Base-by-base conservation (phyloP, 1,140 invertebrate species). In the Medauroidea extradentata region DNA sequence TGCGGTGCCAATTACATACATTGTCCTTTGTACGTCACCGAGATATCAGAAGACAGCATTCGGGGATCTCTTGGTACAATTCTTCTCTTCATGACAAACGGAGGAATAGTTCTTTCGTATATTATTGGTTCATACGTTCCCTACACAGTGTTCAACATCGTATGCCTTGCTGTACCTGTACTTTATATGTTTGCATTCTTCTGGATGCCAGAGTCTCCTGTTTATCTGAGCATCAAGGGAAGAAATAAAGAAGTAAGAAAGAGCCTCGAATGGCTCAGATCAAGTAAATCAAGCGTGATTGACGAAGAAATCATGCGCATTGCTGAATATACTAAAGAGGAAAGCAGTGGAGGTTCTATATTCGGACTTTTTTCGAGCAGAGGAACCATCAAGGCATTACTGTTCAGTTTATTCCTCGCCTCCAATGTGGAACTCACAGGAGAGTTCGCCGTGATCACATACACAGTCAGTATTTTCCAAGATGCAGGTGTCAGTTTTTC, bases 161-260 rank as follows among this genome's bases (percentile, higher is more conserved):
- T 73, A 27, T 72, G 70, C 14, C 63, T 78, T 2, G 2, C 77
- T 2, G 48, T 82, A 4, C 73, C 79, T 1, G n/a, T 79, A 0
- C 14, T 82, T 0, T 78, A 76, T 13, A 34, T 81, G 2, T 54
- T 76, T 3, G 53, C 69, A 2, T 78, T 83, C 65, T n/a, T n/a
- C n/a, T n/a, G n/a, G n/a, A n/a, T n/a, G n/a, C n/a, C n/a, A n/a
- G n/a, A n/a, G n/a, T n/a, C 27, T 75, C 9, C 77, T 78, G n/a
- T 61, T 84, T 44, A 83, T 84, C 8, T 84, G 86, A 71, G 80
- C 83, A 2, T 85, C 85, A 0, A n/a, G n/a, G n/a, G n/a, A n/a
- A n/a, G n/a, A n/a, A n/a, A n/a, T n/a, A n/a, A n/a, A n/a, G n/a
- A n/a, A n/a, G n/a, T n/a, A n/a, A n/a, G n/a, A n/a, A n/a, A n/a